Conservation (phyloP, 2,113 vertebrate species). For the Coracopsis vasa region DNA sequence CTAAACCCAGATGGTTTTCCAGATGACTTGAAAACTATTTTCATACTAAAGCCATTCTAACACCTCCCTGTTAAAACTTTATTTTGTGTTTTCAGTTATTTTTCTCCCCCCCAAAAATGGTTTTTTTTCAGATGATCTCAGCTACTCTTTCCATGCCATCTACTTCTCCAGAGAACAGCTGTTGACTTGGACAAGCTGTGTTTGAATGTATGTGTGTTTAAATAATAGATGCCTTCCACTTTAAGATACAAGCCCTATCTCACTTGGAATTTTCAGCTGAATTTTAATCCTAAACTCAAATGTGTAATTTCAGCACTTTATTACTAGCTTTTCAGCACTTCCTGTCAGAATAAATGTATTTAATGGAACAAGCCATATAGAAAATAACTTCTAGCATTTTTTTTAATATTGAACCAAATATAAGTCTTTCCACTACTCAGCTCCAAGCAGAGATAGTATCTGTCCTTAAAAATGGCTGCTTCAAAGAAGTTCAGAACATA, state of each 20-base stretch:
- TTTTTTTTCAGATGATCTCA: not conserved
- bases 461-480: slow-evolving; percentile 71
- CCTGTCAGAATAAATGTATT: slow-evolving; percentile 53
- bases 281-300: not conserved
- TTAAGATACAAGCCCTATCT: not conserved
- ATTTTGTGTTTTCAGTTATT: not conserved
- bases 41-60: not conserved
- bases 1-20: not conserved
- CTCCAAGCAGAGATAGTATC: slow-evolving; percentile 66
- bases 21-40: not conserved
- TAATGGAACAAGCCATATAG: slow-evolving; percentile 58
- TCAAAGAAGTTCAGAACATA: slow-evolving; percentile 70
- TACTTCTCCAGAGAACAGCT: not conserved
- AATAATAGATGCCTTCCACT: not conserved
- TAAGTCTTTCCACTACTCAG: slow-evolving; percentile 50
- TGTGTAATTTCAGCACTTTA: slow-evolving; percentile 29
- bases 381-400: slow-evolving; percentile 67
- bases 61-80: not conserved
- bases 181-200: not conserved
- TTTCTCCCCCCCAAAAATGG: not conserved
- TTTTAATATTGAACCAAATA: slow-evolving; percentile 50
- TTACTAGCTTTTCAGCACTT: slow-evolving; percentile 34
- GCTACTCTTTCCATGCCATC: not conserved
- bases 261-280: slow-evolving; percentile 12
- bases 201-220: not conserved